These are phyloP conservation scores for Macropus fuliginosus DNA, from an alignment of 2,797 vertebrate genomes.

Conservation along the genomic window DNA sequence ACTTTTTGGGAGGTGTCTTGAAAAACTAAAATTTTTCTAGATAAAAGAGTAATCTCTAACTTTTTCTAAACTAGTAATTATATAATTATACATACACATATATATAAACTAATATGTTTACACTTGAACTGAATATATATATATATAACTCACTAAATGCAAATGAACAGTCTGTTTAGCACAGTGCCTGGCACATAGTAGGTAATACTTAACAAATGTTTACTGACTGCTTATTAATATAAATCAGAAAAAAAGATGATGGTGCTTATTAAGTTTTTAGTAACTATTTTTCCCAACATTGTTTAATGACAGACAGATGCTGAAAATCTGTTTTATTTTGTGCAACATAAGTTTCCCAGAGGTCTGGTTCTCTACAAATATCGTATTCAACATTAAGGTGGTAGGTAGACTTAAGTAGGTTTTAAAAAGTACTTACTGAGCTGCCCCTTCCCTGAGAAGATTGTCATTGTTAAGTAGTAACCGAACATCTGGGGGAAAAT, in stretches of 20 bases:
- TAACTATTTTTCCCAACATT: background rate
- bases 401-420: conserved; percentile 8
- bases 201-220: background rate
- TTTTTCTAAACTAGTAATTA: background rate
- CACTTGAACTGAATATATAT: background rate
- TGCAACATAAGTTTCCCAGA: conserved; percentile 28
- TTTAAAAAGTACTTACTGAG: conserved; percentile 89
- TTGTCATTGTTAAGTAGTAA: conserved; percentile 95
- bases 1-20: background rate
- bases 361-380: conserved; percentile 29
- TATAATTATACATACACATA: background rate
- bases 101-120: background rate
- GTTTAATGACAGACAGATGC: background rate
- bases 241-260: background rate
- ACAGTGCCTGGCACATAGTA: background rate
- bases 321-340: conserved; percentile 46
- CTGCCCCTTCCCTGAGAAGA: conserved; percentile 95
- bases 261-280: background rate
- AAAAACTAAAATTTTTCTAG: background rate
- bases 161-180: background rate
- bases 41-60: background rate
- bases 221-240: background rate
- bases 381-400: conserved; percentile 17
- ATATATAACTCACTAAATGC: background rate
- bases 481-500: conserved; percentile 90